Conservation (phyloP, 1,140 invertebrate genomes). For the Mercenaria mercenaria region DNA sequence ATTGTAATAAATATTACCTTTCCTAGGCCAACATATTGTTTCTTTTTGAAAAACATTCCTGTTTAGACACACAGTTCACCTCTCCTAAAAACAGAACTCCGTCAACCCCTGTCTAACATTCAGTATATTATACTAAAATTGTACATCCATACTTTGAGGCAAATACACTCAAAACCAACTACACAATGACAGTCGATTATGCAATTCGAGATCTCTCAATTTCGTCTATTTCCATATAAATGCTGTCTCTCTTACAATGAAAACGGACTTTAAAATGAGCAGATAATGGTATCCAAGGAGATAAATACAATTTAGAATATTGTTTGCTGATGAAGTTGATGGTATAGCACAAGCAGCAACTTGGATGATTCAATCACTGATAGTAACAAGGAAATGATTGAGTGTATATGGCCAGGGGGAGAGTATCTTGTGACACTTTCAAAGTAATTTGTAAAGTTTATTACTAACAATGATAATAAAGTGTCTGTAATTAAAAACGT, state of each 20-base stretch:
- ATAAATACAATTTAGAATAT: conserved; percentile 1
- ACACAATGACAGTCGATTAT: not conserved
- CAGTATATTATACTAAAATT: not conserved
- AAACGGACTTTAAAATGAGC: not conserved
- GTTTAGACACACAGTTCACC: too few species aligned
- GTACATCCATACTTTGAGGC: not conserved
- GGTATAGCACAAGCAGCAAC: not conserved
- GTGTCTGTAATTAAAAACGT: too few species aligned
- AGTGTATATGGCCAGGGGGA: not conserved
- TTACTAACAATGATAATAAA: not conserved
- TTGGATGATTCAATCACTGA: not conserved
- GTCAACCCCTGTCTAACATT: too few species aligned
- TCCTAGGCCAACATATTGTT: conserved; percentile 46
- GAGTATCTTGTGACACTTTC: not conserved
- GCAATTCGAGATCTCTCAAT: not conserved
- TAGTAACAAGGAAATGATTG: conserved; percentile 16
- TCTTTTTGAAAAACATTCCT: conserved; percentile 47
- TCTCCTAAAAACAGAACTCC: too few species aligned
- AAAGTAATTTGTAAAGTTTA: not conserved
- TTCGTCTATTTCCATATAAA: not conserved
- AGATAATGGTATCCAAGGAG: not conserved
- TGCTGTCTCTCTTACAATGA: not conserved
- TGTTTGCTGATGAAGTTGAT: not conserved
- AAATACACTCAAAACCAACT: not conserved
- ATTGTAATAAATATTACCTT: not conserved